phyloP scores from a whole-genome alignment of 2,888 invertebrate genomes.

The Aspidapion aeneum region DNA sequence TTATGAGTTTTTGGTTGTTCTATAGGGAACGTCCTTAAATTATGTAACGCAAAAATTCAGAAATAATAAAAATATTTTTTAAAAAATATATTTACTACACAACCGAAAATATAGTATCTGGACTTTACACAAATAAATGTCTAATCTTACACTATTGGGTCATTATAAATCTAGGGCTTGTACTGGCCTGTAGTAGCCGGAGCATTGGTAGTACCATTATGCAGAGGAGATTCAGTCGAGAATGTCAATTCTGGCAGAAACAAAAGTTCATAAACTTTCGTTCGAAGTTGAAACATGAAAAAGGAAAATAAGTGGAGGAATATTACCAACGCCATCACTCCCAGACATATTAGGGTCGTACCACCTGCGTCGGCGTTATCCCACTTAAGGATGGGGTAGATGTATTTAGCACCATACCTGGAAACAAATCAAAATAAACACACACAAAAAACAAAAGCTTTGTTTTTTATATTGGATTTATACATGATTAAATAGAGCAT shows the following conservation, averaged over 20 bases:
- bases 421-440: too few species aligned
- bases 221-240: constrained; percentile 19
- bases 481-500: too few species aligned
- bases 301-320: constrained; percentile 59
- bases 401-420: constrained; percentile 60
- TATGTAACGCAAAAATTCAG: too few species aligned
- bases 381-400: constrained; percentile 80
- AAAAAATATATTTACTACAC: too few species aligned
- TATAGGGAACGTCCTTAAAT: too few species aligned
- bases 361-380: constrained; percentile 57
- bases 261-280: constrained; percentile 27
- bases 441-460: too few species aligned
- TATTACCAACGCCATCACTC: constrained; percentile 57
- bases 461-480: too few species aligned
- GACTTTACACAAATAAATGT: too few species aligned
- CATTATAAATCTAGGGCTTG: constrained; percentile 33
- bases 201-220: too few species aligned
- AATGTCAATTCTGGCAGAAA: constrained; percentile 16
- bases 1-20: too few species aligned
- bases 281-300: constrained; percentile 48
- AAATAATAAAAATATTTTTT: too few species aligned
- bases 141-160: constrained; percentile 29
- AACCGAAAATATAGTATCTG: too few species aligned
- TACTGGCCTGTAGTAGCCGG: constrained; percentile 28
- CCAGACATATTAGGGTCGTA: constrained; percentile 56